phyloP scores from a whole-genome alignment of 2,797 vertebrate species.

The Hapalemur alaotrensis region DNA sequence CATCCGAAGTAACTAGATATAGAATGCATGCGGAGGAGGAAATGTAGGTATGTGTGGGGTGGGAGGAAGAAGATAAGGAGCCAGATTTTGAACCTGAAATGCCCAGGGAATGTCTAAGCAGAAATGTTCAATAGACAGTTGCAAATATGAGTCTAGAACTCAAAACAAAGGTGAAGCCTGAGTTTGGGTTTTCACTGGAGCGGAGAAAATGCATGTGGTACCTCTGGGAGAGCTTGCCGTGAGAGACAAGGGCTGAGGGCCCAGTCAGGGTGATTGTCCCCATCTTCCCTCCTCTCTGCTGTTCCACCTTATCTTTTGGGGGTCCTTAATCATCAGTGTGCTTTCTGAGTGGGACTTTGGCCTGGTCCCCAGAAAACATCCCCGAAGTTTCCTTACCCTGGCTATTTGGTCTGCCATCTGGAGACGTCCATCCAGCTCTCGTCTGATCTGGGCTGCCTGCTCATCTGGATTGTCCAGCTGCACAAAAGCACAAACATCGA shows the following conservation, averaged over 20 bases:
- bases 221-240: background rate
- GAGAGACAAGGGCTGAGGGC: background rate
- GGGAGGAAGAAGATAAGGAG: background rate
- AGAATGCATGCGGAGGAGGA: background rate
- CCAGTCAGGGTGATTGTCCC: background rate
- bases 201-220: background rate
- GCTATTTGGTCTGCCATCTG: conserved; percentile 99
- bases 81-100: background rate
- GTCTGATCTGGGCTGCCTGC: conserved; percentile 97
- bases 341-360: background rate
- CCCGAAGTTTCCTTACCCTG: conserved; percentile 88
- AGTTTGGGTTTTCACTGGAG: background rate
- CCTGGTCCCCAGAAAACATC: background rate
- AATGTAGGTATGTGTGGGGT: background rate
- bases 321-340: background rate
- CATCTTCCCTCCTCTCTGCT: background rate
- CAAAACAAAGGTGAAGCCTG: background rate
- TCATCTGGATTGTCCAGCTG: conserved; percentile 99
- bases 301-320: background rate
- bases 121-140: background rate
- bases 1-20: rapidly evolving
- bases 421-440: conserved; percentile 96
- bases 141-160: background rate
- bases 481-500: conserved; percentile 73
- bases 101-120: background rate